A percentile compares a stretch with the other conserved stretches of the same genome.
phyloP scores from a whole-genome alignment of 1,140 invertebrate genomes.

The Trichonephila clavipes region DNA sequence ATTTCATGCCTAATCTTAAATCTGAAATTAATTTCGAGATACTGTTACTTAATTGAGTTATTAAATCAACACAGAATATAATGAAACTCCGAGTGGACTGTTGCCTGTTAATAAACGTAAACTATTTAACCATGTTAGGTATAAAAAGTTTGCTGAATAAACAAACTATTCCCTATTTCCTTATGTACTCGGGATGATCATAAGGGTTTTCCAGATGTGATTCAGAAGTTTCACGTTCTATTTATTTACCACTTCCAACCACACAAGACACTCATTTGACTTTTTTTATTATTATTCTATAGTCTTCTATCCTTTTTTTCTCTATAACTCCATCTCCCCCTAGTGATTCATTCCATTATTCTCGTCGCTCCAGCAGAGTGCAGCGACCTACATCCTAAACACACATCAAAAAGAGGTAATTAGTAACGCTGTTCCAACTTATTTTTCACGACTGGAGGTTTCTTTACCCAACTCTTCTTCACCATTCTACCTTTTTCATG shows the following conservation, averaged over 20 bases:
- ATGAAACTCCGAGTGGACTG: background rate
- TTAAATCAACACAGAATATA: too few species aligned
- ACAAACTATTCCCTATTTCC: background rate
- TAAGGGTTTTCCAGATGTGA: background rate
- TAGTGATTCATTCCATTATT: constrained; percentile 19
- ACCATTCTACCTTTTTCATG: background rate
- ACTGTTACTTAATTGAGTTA: too few species aligned
- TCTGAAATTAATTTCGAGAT: too few species aligned
- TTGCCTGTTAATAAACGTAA: background rate
- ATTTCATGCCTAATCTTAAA: too few species aligned
- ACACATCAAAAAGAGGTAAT: background rate
- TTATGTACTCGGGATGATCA: background rate
- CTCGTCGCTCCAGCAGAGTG: constrained; percentile 17
- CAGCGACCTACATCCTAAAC: constrained; percentile 35
- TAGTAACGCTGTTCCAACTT: constrained; percentile 1
- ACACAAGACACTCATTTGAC: background rate
- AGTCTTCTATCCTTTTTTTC: background rate
- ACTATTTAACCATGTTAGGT: background rate
- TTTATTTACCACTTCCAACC: background rate
- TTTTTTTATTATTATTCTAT: constrained; percentile 27
- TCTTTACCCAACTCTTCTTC: background rate
- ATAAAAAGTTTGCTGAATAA: background rate
- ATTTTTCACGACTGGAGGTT: background rate
- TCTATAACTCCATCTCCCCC: background rate
- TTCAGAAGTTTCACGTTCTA: constrained; percentile 7